Evolutionary conservation across 2,113 vertebrate species (phyloP).

Genomic region (Isurus oxyrinchus): DNA sequence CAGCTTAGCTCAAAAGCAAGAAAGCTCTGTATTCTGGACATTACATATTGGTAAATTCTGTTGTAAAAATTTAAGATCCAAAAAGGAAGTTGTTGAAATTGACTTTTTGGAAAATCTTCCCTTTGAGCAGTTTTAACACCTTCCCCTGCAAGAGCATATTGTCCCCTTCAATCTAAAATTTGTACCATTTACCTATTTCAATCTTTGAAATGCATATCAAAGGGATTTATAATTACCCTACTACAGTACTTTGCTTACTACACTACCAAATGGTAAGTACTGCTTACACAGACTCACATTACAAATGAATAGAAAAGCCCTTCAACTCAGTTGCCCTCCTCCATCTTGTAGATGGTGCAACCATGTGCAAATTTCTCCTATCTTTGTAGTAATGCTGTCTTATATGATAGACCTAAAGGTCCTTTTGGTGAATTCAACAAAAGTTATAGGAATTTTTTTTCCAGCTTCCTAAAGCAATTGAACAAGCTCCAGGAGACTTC

Average conservation of each 20-base stretch:
- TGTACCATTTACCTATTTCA: not conserved
- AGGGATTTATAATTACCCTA: not conserved
- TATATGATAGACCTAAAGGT: not conserved
- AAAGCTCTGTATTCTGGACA: not conserved
- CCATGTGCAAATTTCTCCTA: not conserved
- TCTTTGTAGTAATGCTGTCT: not conserved
- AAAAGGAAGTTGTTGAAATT: not conserved
- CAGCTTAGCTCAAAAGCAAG: not conserved
- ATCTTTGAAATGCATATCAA: not conserved
- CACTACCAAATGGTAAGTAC: not conserved
- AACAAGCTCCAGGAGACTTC: not conserved
- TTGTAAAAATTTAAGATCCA: not conserved
- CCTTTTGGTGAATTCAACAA: not conserved
- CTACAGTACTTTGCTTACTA: not conserved
- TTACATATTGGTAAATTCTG: not conserved
- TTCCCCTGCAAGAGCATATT: not conserved
- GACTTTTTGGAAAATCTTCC: not conserved
- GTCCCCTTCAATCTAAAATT: not conserved
- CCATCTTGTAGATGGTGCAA: not conserved
- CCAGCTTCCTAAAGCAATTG: not conserved
- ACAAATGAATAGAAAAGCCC: not conserved
- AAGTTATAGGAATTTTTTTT: not conserved
- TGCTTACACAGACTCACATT: not conserved
- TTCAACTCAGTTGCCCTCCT: not conserved
- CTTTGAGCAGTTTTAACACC: not conserved